These are phyloP conservation scores for Acanthopagrus latus DNA, from an alignment of 2,797 vertebrate species.

Conservation along the genomic window DNA sequence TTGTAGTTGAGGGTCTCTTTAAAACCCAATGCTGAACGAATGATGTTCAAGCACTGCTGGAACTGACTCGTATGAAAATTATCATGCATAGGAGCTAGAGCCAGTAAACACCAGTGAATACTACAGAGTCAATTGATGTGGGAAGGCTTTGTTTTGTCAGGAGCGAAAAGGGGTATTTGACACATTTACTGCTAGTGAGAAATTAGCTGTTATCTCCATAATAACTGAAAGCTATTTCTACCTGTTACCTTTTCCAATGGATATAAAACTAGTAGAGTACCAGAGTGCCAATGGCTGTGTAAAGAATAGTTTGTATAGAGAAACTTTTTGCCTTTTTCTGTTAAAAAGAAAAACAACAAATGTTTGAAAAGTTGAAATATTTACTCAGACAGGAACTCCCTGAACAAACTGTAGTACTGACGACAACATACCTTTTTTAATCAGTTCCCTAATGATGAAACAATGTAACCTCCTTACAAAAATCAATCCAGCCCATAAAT, in stretches of 20 bases:
- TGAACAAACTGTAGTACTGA: not conserved
- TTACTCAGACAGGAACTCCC: not conserved
- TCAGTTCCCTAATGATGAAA: conserved; percentile 3
- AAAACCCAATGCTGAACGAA: no score
- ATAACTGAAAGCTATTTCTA: not conserved
- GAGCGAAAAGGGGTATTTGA: not conserved
- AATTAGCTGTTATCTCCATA: not conserved
- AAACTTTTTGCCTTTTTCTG: not conserved
- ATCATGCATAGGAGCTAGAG: no score
- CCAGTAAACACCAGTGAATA: no score
- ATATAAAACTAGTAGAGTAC: not conserved
- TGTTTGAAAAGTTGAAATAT: conserved; percentile 3
- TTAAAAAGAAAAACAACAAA: not conserved
- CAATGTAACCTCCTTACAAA: not conserved
- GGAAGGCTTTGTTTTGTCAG: no score
- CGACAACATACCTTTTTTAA: conserved; percentile 2
- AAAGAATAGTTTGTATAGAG: not conserved
- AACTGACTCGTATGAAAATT: no score
- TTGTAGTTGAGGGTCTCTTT: no score
- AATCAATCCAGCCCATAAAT: not conserved
- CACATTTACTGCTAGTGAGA: not conserved
- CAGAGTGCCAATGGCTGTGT: not conserved
- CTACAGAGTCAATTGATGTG: no score
- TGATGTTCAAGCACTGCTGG: no score
- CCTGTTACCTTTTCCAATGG: not conserved